Evolutionary conservation across 2,113 vertebrate genomes (phyloP), one percentile per base, ranked within the genome.

Genomic region (Ciconia boyciana): DNA sequence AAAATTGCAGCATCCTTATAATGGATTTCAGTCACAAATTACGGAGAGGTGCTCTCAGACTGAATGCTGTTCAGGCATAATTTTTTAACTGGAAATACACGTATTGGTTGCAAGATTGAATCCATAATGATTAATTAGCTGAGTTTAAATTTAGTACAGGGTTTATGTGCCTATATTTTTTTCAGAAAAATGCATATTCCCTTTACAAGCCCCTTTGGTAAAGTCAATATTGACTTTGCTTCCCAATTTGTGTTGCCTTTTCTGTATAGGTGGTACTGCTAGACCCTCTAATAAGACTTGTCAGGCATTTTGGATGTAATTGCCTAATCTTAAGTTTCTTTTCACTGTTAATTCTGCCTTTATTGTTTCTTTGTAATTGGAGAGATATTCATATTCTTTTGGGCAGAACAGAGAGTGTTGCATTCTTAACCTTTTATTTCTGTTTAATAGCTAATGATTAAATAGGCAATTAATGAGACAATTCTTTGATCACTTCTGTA

Each of bases 391-490:
- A 17, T 93, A 83, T 95, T 94, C 89, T 96, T 86, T 78, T 87
- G 85, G 78, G 89, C 87, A 83, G 90, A 93, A 71, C 16, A 31
- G 29, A 87, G 44, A 7, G 31, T 19, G 44, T 82, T 94, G 92
- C 90, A 68, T 96, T 83, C 83, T 85, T 94, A 95, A 96, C 88
- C 96, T 97, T 92, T 86, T 87, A 93, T 91, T 95, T 89, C 83
- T 78, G 31, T 90, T 97, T 96, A 95, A 94, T 87, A 88, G 94
- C 81, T 96, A 92, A 95, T 96, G 90, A 95, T 96, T 93, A 95
- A 96, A 89, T 72, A 94, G 91, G 52, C 74, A 62, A 69, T 91
- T 93, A 93, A 93, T 55, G 75, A 90, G 78, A 90, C 13, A 17
- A 68, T 77, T 70, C 90, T 90, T 92, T 96, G 84, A 95, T 94